Conservation (phyloP, 2,113 vertebrate genomes). For the Heterocephalus glaber region DNA sequence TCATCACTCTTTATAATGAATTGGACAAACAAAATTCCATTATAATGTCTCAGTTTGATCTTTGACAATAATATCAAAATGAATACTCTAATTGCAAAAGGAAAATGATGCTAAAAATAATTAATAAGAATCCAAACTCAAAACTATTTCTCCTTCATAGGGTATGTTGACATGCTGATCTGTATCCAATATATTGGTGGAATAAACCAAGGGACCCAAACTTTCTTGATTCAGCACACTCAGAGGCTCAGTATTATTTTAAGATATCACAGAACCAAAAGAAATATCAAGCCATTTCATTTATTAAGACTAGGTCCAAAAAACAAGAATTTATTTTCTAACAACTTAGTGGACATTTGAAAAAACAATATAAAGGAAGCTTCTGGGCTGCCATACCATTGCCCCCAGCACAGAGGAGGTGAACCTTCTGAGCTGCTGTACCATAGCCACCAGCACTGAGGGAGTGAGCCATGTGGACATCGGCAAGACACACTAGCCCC, state of each 20-base stretch:
- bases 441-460: too few relatives aligned
- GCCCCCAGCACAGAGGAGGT: too few relatives aligned
- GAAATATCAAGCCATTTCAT: background rate
- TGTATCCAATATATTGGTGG: background rate
- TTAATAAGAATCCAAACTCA: background rate
- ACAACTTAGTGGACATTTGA: background rate
- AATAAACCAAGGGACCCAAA: background rate
- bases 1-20: background rate
- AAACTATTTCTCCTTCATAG: background rate
- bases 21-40: background rate
- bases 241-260: background rate
- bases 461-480: too few relatives aligned
- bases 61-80: constrained; percentile 2
- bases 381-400: too few relatives aligned
- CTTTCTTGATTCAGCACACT: background rate
- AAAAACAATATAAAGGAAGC: background rate
- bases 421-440: too few relatives aligned
- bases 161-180: background rate
- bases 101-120: background rate
- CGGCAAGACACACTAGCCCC: too few relatives aligned
- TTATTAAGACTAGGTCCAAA: background rate
- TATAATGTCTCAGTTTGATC: background rate
- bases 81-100: background rate
- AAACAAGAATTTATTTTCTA: background rate
- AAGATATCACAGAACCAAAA: background rate